Evolutionary conservation across 1,140 invertebrate genomes (phyloP).

Genomic region (Drosophila setifemur): DNA sequence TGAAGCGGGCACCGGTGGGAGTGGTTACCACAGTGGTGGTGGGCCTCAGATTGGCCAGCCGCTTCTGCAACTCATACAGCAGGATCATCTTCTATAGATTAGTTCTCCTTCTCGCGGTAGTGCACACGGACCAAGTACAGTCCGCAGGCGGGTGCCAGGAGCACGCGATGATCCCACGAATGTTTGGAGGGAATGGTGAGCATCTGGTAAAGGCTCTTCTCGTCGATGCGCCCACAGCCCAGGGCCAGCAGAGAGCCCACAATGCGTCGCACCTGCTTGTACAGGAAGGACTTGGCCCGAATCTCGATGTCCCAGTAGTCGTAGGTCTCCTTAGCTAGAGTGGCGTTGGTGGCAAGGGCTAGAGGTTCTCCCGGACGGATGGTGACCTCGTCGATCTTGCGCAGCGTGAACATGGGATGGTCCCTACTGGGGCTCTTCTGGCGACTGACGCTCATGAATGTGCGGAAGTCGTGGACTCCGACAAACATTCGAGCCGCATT

Average conservation of each 20-base stretch:
- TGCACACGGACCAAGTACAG: slow-evolving; percentile 88
- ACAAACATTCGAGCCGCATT: slow-evolving; percentile 84
- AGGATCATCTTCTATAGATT: slow-evolving; percentile 86
- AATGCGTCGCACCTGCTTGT: slow-evolving; percentile 90
- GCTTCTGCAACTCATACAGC: slow-evolving; percentile 84
- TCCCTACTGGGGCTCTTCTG: slow-evolving; percentile 77
- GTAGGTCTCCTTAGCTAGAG: slow-evolving; percentile 82
- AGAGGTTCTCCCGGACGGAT: slow-evolving; percentile 83
- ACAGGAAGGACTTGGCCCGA: slow-evolving; percentile 86
- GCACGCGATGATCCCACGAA: slow-evolving; percentile 85
- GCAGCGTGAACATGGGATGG: slow-evolving; percentile 82
- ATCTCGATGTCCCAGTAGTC: slow-evolving; percentile 87
- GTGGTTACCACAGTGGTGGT: slow-evolving; percentile 87
- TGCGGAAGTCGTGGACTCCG: slow-evolving; percentile 87
- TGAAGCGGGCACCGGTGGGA: slow-evolving; percentile 84
- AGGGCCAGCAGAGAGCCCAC: slow-evolving; percentile 86
- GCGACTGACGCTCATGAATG: slow-evolving; percentile 84
- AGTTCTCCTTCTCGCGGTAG: slow-evolving; percentile 83
- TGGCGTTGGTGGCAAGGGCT: slow-evolving; percentile 75
- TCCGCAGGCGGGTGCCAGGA: slow-evolving; percentile 85
- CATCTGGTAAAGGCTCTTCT: slow-evolving; percentile 87
- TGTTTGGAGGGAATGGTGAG: slow-evolving; percentile 88
- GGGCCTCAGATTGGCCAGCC: slow-evolving; percentile 84
- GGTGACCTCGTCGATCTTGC: slow-evolving; percentile 83
- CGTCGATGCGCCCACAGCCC: slow-evolving; percentile 84